Percentiles rank a stretch among this genome's conserved stretches.
These are phyloP conservation scores for Cavia porcellus DNA, from an alignment of 2,113 vertebrate species.

Conservation along the genomic window DNA sequence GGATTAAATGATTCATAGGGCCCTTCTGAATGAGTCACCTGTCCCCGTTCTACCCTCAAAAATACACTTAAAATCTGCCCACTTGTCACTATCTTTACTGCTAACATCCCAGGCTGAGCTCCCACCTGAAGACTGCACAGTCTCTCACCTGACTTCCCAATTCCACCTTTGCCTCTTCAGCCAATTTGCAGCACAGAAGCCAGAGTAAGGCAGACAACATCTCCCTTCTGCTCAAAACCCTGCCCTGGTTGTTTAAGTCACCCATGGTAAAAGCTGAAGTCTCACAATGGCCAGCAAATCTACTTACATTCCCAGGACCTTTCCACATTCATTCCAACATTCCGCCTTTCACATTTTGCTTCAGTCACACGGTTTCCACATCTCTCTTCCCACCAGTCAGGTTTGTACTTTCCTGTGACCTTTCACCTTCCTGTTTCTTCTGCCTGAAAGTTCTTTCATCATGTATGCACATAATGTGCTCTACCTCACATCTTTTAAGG, in stretches of 20 bases:
- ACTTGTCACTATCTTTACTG: background rate
- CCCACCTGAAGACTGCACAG: too few relatives aligned
- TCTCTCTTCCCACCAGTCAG: background rate
- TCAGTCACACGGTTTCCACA: background rate
- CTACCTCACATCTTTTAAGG: background rate
- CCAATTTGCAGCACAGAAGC: background rate
- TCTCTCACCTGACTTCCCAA: background rate
- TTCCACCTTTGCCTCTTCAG: background rate
- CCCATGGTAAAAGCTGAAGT: background rate
- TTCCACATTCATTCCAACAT: too few relatives aligned
- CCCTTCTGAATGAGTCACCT: background rate
- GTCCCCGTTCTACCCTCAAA: background rate
- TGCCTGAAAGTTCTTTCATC: background rate
- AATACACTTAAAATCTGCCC: background rate
- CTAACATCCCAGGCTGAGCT: background rate
- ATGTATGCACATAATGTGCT: fast-evolving
- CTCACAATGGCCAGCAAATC: background rate
- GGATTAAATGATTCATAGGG: background rate
- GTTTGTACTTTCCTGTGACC: background rate
- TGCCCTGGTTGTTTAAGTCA: background rate
- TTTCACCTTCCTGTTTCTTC: background rate
- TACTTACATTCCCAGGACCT: background rate
- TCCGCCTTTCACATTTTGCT: background rate
- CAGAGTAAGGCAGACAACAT: background rate
- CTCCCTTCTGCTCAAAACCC: background rate